Evolutionary conservation across 2,113 vertebrate genomes (phyloP).

Genomic region (Vimba vimba): DNA sequence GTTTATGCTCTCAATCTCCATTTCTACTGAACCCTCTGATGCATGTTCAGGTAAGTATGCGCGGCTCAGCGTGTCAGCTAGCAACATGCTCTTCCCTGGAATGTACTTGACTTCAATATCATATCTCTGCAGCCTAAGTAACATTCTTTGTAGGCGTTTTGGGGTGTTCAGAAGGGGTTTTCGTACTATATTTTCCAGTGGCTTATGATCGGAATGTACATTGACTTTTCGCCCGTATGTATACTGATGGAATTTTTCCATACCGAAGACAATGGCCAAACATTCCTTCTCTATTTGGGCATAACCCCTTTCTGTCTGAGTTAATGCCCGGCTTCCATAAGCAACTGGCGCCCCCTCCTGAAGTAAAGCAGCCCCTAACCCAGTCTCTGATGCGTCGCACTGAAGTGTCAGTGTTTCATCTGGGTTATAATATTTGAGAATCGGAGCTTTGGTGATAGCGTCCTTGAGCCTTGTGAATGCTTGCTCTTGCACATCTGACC

Average conservation of each 20-base stretch:
- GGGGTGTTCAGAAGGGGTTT: not conserved
- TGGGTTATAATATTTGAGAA: not conserved
- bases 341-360: not conserved
- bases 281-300: conserved; percentile 17
- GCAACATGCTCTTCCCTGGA: not conserved
- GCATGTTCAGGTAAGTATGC: not conserved
- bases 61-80: conserved; percentile 11
- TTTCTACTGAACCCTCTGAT: not conserved
- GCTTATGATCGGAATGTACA: not conserved
- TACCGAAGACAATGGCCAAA: not conserved
- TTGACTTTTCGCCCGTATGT: not conserved
- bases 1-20: conserved; percentile 33
- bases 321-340: not conserved
- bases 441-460: not conserved
- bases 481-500: not conserved
- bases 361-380: not conserved
- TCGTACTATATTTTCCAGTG: not conserved
- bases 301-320: not conserved
- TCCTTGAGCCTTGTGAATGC: not conserved
- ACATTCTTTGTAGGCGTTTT: not conserved
- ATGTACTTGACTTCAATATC: not conserved
- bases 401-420: not conserved
- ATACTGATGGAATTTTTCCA: conserved; percentile 15
- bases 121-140: conserved; percentile 6
- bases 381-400: not conserved